Base-by-base conservation (phyloP, 2,888 invertebrate species). In the Hydropsyche betteni region DNA sequence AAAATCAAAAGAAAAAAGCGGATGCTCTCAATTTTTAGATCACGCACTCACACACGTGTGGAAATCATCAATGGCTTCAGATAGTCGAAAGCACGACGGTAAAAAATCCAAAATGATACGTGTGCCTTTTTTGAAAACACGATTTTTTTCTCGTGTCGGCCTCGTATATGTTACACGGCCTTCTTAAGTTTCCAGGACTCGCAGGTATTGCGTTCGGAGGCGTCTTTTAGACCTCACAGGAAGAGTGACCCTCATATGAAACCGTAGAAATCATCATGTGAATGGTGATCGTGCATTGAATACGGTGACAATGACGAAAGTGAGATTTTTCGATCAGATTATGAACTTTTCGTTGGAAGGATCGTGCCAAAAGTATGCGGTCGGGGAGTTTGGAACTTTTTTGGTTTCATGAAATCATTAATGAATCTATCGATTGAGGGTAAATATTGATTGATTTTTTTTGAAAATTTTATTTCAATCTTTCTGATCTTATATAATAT, bases 101-200 rank as follows among this genome's bases (percentile, higher is more conserved):
- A 64, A 61, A 73, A 74, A 74, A 52, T 61, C 50, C 61, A 73
- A 73, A 73, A 73, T 44, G 44, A 10, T 44, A 73, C 33, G 34
- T 44, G 73, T 73, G 58, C 64, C 7, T 44, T 16, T 50, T 70
- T 68, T 12, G 24, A 36, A 53, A 75, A 73, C 75, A 52, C 36
- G 75, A 75, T 75, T 75, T 75, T 74, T 75, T 75, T 70, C 70
- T 68, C 72, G 7, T 72, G 58, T 61, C 72, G 44, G 6, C 68
- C 34, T n/a, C 53, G 74, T 74, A 64, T 76, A 74, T 73, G 69
- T 76, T 75, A 75, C 75, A 75, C 68, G 58, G 74, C 69, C 74
- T 68, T 76, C 69, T 76, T 74, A 74, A 74, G 74, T 76, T 76
- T 76, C 72, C 76, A 76, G 74, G 74, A 74, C 69, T 76, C n/a